A percentile compares a stretch with the other conserved stretches of the same genome.
Conservation (phyloP, 92 coral and sea anemone genomes). For the Actinostola sp. region DNA sequence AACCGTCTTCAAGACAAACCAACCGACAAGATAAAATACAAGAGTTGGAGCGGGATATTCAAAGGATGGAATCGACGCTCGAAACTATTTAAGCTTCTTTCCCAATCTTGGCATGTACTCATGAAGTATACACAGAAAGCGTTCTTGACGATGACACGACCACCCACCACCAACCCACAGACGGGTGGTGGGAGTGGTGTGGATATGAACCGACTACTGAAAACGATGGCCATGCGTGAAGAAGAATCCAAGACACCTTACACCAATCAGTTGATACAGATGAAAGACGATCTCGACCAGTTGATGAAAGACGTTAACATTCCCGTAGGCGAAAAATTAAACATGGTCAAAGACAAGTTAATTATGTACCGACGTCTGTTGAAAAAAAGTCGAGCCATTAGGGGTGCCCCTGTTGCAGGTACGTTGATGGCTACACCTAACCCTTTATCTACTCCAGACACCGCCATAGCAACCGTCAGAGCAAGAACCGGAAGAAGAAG, state of each 20-base stretch:
- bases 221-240: not conserved
- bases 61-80: not conserved
- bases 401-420: too few species aligned
- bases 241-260: not conserved
- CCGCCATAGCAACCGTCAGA: too few species aligned
- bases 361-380: too few species aligned
- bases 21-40: not conserved
- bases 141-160: not conserved
- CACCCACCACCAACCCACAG: not conserved
- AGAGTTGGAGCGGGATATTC: not conserved
- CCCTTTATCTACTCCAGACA: too few species aligned
- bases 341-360: too few species aligned
- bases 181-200: not conserved
- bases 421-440: too few species aligned
- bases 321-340: too few species aligned
- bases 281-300: not conserved
- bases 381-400: too few species aligned
- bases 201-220: not conserved
- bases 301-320: not conserved
- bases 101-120: not conserved
- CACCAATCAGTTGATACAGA: not conserved
- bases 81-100: not conserved
- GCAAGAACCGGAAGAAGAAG: too few species aligned
- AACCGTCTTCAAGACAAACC: not conserved
- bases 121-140: slow-evolving; percentile 7